These are phyloP conservation scores for Malurus melanocephalus DNA, from an alignment of 2,113 vertebrate species.

Conservation along the genomic window DNA sequence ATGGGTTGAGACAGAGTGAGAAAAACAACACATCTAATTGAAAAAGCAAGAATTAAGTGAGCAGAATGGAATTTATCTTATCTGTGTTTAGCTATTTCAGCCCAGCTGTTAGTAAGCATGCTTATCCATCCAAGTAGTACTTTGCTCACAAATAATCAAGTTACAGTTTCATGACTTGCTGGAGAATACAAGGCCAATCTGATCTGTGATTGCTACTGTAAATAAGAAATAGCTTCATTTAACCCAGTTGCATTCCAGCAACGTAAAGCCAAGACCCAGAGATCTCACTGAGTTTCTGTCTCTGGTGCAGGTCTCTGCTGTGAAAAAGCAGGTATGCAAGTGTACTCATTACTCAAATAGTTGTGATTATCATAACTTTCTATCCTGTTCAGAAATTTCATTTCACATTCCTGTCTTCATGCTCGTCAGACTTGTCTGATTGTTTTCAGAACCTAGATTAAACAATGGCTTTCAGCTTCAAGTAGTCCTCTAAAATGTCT, in stretches of 20 bases:
- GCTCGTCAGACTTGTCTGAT: neutral
- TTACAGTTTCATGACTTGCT: neutral
- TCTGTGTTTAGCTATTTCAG: neutral
- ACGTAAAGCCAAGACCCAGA: neutral
- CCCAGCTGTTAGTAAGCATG: neutral
- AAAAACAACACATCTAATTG: neutral
- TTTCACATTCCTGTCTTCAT: neutral
- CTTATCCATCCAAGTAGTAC: neutral
- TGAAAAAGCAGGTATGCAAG: neutral
- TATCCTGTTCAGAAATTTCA: neutral
- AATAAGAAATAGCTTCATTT: neutral
- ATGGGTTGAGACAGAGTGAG: neutral
- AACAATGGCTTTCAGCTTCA: neutral
- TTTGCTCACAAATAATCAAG: constrained; percentile 7
- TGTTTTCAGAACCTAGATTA: neutral
- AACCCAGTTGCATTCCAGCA: neutral
- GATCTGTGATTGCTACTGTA: neutral
- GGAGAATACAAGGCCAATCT: neutral
- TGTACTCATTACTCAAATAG: neutral
- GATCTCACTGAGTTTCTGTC: neutral
- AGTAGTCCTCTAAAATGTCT: neutral
- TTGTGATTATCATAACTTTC: neutral
- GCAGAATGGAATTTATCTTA: constrained; percentile 4
- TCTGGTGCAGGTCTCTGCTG: neutral
- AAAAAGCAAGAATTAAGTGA: neutral